phyloP scores from a whole-genome alignment of 2,888 invertebrate species.

The Phanerotoma sp. region DNA sequence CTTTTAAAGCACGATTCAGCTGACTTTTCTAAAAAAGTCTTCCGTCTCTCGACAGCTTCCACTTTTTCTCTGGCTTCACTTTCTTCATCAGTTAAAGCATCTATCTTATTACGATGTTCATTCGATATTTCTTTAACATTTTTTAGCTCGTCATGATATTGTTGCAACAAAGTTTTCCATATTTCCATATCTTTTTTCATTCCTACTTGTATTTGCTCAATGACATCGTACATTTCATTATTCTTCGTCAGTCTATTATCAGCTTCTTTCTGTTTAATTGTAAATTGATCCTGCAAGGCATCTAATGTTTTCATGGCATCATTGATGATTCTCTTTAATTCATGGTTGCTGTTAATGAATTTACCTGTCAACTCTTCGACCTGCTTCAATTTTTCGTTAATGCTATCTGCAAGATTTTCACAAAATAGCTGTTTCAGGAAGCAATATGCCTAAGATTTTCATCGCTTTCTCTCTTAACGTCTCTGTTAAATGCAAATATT shows the following conservation, averaged over 20 bases:
- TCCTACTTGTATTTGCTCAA: constrained; percentile 34
- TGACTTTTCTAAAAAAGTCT: constrained; percentile 35
- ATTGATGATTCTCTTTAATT: too few relatives aligned
- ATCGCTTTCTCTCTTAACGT: constrained; percentile 40
- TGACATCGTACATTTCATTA: constrained; percentile 34
- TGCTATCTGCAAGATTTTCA: constrained; percentile 2
- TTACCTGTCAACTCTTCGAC: constrained; percentile 33
- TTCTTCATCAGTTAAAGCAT: constrained; percentile 33
- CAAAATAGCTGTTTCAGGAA: constrained; percentile 43
- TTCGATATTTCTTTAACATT: constrained; percentile 32
- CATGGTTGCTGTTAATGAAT: constrained; percentile 33
- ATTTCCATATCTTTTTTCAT: constrained; percentile 36
- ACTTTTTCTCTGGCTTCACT: constrained; percentile 41
- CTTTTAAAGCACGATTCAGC: constrained; percentile 40
- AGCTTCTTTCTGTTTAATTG: constrained; percentile 31
- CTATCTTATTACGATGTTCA: constrained; percentile 32
- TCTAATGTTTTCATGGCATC: neutral
- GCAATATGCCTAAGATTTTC: constrained; percentile 39
- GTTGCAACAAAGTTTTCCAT: constrained; percentile 40
- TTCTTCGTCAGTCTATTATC: constrained; percentile 31
- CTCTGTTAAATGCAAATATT: constrained; percentile 46
- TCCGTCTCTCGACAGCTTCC: constrained; percentile 38
- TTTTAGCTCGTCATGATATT: constrained; percentile 35
- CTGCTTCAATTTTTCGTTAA: constrained; percentile 1
- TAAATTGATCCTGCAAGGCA: constrained; percentile 34